phyloP scores from a whole-genome alignment of 2,888 invertebrate species.

The Barypeithes pellucidus region DNA sequence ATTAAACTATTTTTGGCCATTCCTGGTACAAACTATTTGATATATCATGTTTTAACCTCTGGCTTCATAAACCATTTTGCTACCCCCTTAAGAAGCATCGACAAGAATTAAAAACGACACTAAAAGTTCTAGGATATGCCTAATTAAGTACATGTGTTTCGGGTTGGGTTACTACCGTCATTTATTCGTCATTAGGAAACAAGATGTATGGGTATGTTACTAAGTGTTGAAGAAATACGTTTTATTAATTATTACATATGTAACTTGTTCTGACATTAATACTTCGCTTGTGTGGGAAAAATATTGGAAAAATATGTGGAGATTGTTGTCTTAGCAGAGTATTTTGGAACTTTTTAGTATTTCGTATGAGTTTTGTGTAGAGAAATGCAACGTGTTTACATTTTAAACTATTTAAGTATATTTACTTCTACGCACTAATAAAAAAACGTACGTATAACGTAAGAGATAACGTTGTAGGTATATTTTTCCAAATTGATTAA shows the following conservation, averaged over 20 bases:
- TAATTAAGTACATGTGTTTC: constrained; percentile 61
- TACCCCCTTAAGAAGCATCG: constrained; percentile 30
- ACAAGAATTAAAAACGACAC: constrained; percentile 39
- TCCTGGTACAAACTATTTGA: no score
- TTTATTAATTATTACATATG: constrained; percentile 56
- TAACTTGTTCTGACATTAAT: constrained; percentile 49
- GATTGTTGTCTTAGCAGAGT: not conserved
- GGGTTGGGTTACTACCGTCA: constrained; percentile 58
- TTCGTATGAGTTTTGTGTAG: no score
- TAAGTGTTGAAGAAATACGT: constrained; percentile 54
- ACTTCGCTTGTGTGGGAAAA: constrained; percentile 42
- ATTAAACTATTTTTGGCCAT: no score
- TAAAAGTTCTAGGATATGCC: constrained; percentile 56
- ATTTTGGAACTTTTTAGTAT: not conserved
- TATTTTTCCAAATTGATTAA: no score
- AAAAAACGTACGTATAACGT: no score
- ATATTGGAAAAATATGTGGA: constrained; percentile 13
- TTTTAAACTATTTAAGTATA: no score
- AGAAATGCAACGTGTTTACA: no score
- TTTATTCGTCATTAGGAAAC: constrained; percentile 57
- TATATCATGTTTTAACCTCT: no score
- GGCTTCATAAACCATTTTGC: not conserved
- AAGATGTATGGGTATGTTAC: constrained; percentile 51
- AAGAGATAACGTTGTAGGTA: no score
- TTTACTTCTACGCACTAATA: no score